These are phyloP conservation scores for Dendropsophus ebraccatus DNA, from an alignment of 2,113 vertebrate genomes.

Conservation along the genomic window DNA sequence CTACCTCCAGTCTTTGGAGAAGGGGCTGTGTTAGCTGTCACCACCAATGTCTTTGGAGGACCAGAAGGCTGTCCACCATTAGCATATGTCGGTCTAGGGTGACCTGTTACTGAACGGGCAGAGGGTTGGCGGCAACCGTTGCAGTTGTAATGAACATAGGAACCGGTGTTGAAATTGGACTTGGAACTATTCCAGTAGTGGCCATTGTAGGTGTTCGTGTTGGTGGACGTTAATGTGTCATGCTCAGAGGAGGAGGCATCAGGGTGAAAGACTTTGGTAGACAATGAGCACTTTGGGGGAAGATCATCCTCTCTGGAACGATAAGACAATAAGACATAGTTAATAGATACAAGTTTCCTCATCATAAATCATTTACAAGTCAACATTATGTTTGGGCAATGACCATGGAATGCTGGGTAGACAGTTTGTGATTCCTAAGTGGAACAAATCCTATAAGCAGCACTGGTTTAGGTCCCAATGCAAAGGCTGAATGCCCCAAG, in stretches of 20 bases:
- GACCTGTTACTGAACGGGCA: slow-evolving; percentile 69
- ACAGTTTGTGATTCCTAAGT: background rate
- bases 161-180: slow-evolving; percentile 84
- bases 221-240: slow-evolving; percentile 94
- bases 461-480: background rate
- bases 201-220: slow-evolving; percentile 82
- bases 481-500: background rate
- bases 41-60: slow-evolving; percentile 92
- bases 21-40: slow-evolving; percentile 88
- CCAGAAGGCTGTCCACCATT: slow-evolving; percentile 84
- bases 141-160: slow-evolving; percentile 86
- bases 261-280: slow-evolving; percentile 88
- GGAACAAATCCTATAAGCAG: background rate
- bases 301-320: slow-evolving; percentile 91
- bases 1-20: slow-evolving; percentile 81
- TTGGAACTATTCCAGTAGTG: slow-evolving; percentile 94
- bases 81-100: slow-evolving; percentile 72
- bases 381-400: background rate
- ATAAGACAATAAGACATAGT: slow-evolving; percentile 6
- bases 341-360: background rate
- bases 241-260: slow-evolving; percentile 95
- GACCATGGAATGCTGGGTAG: background rate
- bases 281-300: slow-evolving; percentile 91
- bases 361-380: background rate
- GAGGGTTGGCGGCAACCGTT: slow-evolving; percentile 86